Conservation (phyloP, 2,888 invertebrate species). For the Masnerella sp. region DNA sequence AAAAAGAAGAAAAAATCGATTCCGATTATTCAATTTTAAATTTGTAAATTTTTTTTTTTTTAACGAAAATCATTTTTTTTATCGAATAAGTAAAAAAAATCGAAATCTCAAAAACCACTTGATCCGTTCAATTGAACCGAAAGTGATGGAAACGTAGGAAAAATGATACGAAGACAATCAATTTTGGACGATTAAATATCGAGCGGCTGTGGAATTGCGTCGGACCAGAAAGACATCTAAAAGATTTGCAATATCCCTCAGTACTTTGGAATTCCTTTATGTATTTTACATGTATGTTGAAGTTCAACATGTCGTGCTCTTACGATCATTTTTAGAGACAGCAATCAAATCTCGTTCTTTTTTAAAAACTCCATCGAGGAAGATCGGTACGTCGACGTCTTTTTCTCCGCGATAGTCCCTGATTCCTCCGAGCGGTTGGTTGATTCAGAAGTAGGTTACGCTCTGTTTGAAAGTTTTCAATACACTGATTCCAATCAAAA, state of each 20-base stretch:
- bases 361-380: conserved; percentile 51
- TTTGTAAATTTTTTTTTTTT: background rate
- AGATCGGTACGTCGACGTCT: conserved; percentile 47
- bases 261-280: conserved; percentile 29
- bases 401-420: conserved; percentile 44
- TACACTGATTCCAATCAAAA: conserved; percentile 59
- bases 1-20: no score
- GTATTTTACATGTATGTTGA: conserved; percentile 37
- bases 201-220: no score
- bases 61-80: conserved; percentile 15
- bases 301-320: conserved; percentile 43
- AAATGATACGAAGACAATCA: no score
- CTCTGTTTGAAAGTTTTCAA: conserved; percentile 58
- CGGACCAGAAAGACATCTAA: conserved; percentile 17
- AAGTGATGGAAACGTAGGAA: no score
- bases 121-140: no score
- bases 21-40: no score
- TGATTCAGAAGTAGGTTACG: conserved; percentile 59
- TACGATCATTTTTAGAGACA: conserved; percentile 50
- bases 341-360: conserved; percentile 56
- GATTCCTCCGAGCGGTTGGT: conserved; percentile 50
- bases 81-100: no score
- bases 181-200: no score
- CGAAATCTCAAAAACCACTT: no score
- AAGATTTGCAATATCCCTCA: conserved; percentile 46